A percentile compares a stretch with the other conserved stretches of the same genome.
Evolutionary conservation across 2,113 vertebrate species (phyloP).

Genomic region (Cryptomyrus ogoouensis): DNA sequence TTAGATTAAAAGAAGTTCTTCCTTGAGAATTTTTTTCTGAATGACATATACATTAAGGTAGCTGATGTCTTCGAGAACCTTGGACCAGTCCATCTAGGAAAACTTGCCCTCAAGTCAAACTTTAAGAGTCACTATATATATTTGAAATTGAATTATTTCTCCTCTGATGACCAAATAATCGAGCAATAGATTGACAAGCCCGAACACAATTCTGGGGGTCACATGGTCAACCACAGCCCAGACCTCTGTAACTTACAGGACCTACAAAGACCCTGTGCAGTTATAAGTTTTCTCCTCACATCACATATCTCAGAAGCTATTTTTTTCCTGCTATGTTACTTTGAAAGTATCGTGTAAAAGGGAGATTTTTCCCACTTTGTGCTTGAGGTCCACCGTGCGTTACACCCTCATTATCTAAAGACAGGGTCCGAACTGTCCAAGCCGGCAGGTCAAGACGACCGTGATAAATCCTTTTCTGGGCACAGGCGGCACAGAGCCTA

Average conservation of each 20-base stretch:
- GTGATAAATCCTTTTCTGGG: not conserved
- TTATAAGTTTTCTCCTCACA: not conserved
- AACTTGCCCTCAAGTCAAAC: not conserved
- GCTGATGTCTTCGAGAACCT: not conserved
- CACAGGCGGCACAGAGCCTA: not conserved
- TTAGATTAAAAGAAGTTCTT: not conserved
- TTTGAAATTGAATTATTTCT: not conserved
- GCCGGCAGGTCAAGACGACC: not conserved
- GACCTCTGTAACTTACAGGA: not conserved
- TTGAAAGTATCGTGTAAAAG: not conserved
- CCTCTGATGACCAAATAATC: not conserved
- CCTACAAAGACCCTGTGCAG: not conserved
- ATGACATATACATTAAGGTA: not conserved
- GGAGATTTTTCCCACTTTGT: not conserved
- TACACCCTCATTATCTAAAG: not conserved
- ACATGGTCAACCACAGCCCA: not conserved
- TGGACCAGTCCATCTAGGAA: not conserved
- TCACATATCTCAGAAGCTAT: not conserved
- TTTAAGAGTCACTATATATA: not conserved
- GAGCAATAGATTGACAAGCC: not conserved
- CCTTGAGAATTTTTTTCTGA: not conserved
- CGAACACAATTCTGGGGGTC: not conserved
- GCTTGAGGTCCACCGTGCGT: not conserved
- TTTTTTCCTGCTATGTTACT: not conserved
- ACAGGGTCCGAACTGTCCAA: not conserved